These are phyloP conservation scores for Chalcis sispes DNA, from an alignment of 2,888 invertebrate genomes.

Conservation along the genomic window DNA sequence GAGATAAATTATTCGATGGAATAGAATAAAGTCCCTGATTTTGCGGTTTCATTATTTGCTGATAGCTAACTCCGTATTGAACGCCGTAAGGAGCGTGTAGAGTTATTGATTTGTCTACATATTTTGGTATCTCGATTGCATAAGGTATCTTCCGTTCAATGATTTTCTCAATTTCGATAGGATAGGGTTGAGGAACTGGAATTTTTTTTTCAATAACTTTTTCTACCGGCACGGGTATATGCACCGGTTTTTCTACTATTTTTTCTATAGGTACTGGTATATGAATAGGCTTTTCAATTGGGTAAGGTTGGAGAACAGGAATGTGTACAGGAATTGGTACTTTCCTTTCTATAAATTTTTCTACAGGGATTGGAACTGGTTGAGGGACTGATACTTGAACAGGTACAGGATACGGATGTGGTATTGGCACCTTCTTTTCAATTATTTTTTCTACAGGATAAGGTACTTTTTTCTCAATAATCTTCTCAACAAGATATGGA, in stretches of 20 bases:
- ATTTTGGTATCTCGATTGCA: slow-evolving; percentile 68
- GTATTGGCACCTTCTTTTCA: slow-evolving; percentile 78
- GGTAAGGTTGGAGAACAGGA: slow-evolving; percentile 72
- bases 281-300: slow-evolving; percentile 67
- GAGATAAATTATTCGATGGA: slow-evolving; percentile 42
- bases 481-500: slow-evolving; percentile 1
- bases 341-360: slow-evolving; percentile 80
- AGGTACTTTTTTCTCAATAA: slow-evolving; percentile 59
- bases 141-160: slow-evolving; percentile 78
- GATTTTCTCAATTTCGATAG: slow-evolving; percentile 73
- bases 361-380: slow-evolving; percentile 73
- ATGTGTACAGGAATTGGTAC: slow-evolving; percentile 71
- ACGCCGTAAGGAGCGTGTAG: slow-evolving; percentile 61
- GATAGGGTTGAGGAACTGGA: slow-evolving; percentile 76
- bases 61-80: slow-evolving; percentile 65
- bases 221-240: slow-evolving; percentile 77
- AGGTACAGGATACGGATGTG: slow-evolving; percentile 77
- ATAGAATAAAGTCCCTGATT: slow-evolving; percentile 60
- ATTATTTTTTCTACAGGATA: slow-evolving; percentile 78
- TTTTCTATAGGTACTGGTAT: slow-evolving; percentile 79
- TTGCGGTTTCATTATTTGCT: slow-evolving; percentile 64
- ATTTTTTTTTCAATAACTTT: slow-evolving; percentile 81
- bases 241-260: slow-evolving; percentile 77
- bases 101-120: slow-evolving; percentile 61
- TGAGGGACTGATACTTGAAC: slow-evolving; percentile 72